Evolutionary conservation across 2,113 vertebrate species (phyloP).

Genomic region (Antechinus stuartii): DNA sequence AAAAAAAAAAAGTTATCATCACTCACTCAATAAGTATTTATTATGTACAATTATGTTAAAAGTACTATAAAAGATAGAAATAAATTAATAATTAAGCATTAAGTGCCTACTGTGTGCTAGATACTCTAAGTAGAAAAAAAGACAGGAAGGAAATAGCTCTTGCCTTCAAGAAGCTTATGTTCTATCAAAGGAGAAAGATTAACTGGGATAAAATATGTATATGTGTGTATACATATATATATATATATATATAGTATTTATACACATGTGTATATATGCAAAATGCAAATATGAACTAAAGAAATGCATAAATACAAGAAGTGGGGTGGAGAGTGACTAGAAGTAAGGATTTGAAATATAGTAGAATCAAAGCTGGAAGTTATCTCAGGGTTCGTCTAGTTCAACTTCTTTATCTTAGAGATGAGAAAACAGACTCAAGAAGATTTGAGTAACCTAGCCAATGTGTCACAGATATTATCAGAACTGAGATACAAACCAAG

Average conservation of each 20-base stretch:
- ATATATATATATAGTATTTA: not conserved
- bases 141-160: not conserved
- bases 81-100: not conserved
- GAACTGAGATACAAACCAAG: not conserved
- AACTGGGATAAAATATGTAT: not conserved
- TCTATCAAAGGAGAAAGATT: not conserved
- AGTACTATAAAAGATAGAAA: not conserved
- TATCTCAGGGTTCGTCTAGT: not conserved
- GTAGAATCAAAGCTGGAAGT: not conserved
- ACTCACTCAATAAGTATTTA: not conserved
- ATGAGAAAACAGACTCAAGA: too few relatives aligned
- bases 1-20: not conserved
- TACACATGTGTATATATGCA: not conserved
- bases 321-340: not conserved
- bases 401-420: not conserved
- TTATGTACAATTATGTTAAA: not conserved
- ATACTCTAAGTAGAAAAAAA: not conserved
- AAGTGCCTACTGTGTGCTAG: not conserved
- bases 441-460: not conserved
- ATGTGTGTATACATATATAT: too few relatives aligned
- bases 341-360: not conserved
- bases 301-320: not conserved
- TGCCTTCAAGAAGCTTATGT: not conserved
- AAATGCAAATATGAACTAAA: not conserved
- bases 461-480: not conserved